Base-by-base conservation (phyloP, 2,888 invertebrate species). In the Hydroisotoma schaefferi region DNA sequence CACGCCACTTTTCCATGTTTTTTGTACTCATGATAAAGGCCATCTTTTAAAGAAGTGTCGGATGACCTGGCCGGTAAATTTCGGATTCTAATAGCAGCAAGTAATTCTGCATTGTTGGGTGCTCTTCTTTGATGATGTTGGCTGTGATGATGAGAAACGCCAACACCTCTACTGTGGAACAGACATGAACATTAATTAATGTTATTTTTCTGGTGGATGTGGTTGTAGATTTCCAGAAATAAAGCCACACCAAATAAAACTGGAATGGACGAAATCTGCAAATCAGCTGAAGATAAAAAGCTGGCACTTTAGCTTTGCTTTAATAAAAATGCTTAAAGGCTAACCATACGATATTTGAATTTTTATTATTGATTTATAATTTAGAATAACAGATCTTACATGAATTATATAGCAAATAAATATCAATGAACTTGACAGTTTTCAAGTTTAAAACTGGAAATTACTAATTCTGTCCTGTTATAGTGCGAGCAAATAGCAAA, bases 1-100 rank as follows among this genome's bases (percentile, higher is more conserved):
- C 92, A 91, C 73, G 91, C 90, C 74, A 95, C 94, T 81, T 95
- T 95, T 68, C 95, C 97, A 80, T 94, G 93, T 77, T 95, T 97
- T 82, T 97, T 97, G 83, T 95, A 97, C 80, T 95, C 95, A 81
- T 97, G 95, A 81, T 93, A 97, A 73, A 97, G 85, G 72, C 95
- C 97, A 81, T 97, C 97, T 81, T 95, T 93, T 73, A 97, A 82
- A 75, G 46, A 66, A 74, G 74, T 73, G 78, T 80, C 80, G 73
- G 80, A 79, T 74, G 92, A 93, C 74, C 93, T 83, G 67, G 88
- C 85, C 69, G 93, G 93, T 75, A 94, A 82, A 80, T 93, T 93
- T 75, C 89, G 84, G 73, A 94, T 92, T 80, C 92, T 69, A 54
- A 72, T 71, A 25, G 72, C 69, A 23, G 68, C 65, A 37, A 65